Base-by-base conservation (phyloP, 1,140 invertebrate species). In the Anoplolepis gracilipes region DNA sequence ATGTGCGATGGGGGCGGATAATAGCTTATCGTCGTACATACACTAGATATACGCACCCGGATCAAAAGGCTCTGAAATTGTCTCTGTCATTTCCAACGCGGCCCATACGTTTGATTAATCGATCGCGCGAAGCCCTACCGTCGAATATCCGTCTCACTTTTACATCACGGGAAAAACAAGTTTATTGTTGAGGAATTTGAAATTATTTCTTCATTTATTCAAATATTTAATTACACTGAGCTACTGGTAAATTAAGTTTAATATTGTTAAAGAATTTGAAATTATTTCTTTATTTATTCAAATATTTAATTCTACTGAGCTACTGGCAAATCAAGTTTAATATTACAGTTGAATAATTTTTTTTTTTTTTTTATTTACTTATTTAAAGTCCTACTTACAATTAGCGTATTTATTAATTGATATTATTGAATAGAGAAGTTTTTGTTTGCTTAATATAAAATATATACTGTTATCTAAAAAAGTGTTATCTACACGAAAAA, bases 1-100 rank as follows among this genome's bases (percentile, higher is more conserved):
- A 82, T 82, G 67, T 82, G 78, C 53, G 67, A 82, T 57, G 78
- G 78, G 78, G 78, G 78, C 78, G 78, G 78, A 39, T 82, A 67
- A 46, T 61, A 28, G 78, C 55, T 82, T 82, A 82, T 82, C 78
- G 78, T 67, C 62, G 46, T 53, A 22, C 67, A 36, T 67, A 49
- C 25, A 19, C n/a, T 49, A 49, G 16, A 67, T 55, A 55, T 30
- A 49, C 13, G 46, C 46, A 49, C 4, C 46, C 46, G 19, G 46
- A 49, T 46, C 42, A 19, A 49, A 6, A 25, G 19, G 6, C 59
- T 59, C 25, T 57, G 25, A 70, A 82, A 82, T 73, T 25, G 46
- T 25, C 11, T 8, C 25, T 13, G 53, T 73, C 67, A 73, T 72
- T 73, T 2, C 72, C 13, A 16, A 22, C 46, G 39, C 28, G 28